phyloP scores from a whole-genome alignment of 92 coral and sea anemone genomes.

The Virgularia gustaviana region DNA sequence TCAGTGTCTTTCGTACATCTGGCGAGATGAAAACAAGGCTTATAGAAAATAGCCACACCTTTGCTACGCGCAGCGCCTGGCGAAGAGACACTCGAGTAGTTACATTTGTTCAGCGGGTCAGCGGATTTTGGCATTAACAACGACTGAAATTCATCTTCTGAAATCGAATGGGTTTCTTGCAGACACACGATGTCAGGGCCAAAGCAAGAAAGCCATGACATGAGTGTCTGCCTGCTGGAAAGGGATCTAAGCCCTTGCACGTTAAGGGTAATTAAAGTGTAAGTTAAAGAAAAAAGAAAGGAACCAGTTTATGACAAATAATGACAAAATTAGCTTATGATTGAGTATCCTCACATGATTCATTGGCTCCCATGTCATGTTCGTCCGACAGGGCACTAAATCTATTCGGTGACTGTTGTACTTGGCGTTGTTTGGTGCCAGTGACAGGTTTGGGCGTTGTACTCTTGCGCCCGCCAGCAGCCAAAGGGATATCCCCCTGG shows the following conservation, averaged over 20 bases:
- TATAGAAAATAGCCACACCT: constrained; percentile 30
- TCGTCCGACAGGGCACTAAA: constrained; percentile 14
- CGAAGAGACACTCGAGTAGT: constrained; percentile 10
- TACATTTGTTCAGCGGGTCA: neutral
- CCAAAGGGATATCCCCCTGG: too few species aligned
- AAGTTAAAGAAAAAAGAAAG: constrained; percentile 18
- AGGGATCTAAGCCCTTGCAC: constrained; percentile 22
- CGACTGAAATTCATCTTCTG: constrained; percentile 27
- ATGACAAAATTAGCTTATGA: constrained; percentile 9
- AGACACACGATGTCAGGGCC: constrained; percentile 14
- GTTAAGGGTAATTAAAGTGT: constrained; percentile 25
- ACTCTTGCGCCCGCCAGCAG: too few species aligned
- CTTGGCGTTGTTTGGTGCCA: too few species aligned
- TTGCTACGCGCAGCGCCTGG: constrained; percentile 15
- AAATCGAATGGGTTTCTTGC: constrained; percentile 31
- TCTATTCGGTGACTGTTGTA: too few species aligned
- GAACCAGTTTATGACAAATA: constrained; percentile 18
- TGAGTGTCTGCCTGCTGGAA: neutral
- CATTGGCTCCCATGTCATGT: constrained; percentile 24
- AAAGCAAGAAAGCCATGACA: constrained; percentile 25
- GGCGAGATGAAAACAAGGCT: neutral
- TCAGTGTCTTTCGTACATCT: neutral
- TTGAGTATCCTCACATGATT: constrained; percentile 21
- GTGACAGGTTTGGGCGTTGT: too few species aligned
- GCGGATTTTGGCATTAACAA: neutral